Base-by-base conservation (phyloP, 2,888 invertebrate species). In the Petrolisthes manimaculis region DNA sequence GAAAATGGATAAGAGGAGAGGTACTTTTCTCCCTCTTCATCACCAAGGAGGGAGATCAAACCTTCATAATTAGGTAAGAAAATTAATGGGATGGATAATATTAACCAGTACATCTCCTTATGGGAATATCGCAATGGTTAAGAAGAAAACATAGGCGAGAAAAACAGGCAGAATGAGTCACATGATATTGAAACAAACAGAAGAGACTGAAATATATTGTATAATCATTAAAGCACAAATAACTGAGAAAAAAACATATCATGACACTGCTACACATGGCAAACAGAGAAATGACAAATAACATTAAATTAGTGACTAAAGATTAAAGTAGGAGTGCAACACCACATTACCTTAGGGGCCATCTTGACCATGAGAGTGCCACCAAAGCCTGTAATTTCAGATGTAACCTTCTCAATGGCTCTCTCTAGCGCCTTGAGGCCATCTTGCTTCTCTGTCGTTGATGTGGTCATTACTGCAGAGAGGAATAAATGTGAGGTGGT, bases 291-390 rank as follows among this genome's bases (percentile, higher is more conserved):
- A 75, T 18, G 12, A 18, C 18, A 18, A 14, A 18, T 3, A 18
- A 18, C 12, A 67, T 67, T 37, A 75, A 24, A 37, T 75, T 53
- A 24, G 14, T 5, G 14, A 24, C 51, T 37, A 37, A 24, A 14
- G 12, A 37, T 9, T 53, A 18, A 9, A n/a, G 53, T 55, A 53
- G 5, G 12, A 12, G 21, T n/a, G 3, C 55, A n/a, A 4, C 18
- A 14, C 14, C 37, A 55, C 51, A 95, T 94, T 94, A 97, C 97
- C 93, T 91, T 91, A 18, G 91, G 91, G 18, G 97, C 96, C 97
- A 98, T 97, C 93, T 98, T 97, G 89, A 99, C 95, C 92, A 96
- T 96, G 93, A 99, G 99, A 89, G 97, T 97, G 74, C 99, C 99
- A 54, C 97, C 98, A 21, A 95, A 94, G 37, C 95, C 95, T 89